Conservation (phyloP, 2,888 invertebrate species). For the Thumatha senex region DNA sequence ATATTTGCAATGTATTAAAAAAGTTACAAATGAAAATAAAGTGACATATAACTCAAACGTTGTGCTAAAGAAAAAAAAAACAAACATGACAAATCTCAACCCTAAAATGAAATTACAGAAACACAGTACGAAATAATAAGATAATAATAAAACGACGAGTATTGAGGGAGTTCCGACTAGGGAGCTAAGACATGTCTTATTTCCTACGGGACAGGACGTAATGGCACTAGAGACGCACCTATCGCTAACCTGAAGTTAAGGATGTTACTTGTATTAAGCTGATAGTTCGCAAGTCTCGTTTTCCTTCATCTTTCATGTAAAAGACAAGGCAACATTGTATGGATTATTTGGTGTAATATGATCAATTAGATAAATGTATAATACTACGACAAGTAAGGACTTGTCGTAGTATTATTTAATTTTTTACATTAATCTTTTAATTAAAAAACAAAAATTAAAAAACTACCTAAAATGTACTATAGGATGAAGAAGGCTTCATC, state of each 20-base stretch:
- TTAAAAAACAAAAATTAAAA: no score
- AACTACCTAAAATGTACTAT: no score
- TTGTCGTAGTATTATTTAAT: no score
- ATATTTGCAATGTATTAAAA: neutral
- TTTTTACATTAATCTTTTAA: no score
- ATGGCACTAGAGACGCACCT: constrained; percentile 61
- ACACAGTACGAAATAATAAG: constrained; percentile 48
- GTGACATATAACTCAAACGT: neutral
- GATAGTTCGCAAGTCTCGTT: neutral
- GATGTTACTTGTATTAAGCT: neutral
- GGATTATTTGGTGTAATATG: no score
- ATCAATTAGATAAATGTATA: no score
- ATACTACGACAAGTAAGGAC: no score
- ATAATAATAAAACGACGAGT: constrained; percentile 60
- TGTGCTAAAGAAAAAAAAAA: neutral
- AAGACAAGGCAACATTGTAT: no score
- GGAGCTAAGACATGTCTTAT: constrained; percentile 58
- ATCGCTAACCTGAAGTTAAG: constrained; percentile 43
- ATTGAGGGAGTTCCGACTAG: constrained; percentile 34
- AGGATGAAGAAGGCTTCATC: no score
- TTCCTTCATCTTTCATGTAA: no score
- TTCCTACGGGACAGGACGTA: constrained; percentile 66
- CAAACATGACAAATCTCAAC: constrained; percentile 25
- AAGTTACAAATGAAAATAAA: neutral
- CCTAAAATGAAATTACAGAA: constrained; percentile 18